Evolutionary conservation across 2,113 vertebrate species (phyloP).

Genomic region (Dasyornis broadbenti): DNA sequence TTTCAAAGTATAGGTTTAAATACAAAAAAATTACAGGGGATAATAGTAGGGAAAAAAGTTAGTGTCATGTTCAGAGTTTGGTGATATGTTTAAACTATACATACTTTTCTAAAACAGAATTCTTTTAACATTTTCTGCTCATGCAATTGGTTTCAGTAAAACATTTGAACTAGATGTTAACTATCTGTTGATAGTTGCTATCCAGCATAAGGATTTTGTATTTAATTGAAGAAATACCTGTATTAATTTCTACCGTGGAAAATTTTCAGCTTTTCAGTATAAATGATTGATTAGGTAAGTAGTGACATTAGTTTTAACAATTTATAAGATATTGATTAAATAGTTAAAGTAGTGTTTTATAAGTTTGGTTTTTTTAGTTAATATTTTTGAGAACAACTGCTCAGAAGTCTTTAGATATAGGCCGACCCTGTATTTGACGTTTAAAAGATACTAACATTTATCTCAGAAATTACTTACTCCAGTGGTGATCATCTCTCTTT

Average conservation of each 20-base stretch:
- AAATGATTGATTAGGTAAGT: conserved; percentile 81
- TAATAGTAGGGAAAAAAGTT: conserved; percentile 21
- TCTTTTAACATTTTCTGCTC: conserved; percentile 69
- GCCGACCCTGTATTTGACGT: background rate
- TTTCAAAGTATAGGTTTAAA: background rate
- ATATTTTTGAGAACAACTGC: conserved; percentile 10
- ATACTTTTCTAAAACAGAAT: conserved; percentile 85
- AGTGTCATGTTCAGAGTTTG: conserved; percentile 81
- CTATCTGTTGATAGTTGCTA: conserved; percentile 58
- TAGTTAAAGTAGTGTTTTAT: conserved; percentile 42
- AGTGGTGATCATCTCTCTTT: background rate
- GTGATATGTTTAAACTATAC: conserved; percentile 78
- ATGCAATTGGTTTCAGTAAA: conserved; percentile 62
- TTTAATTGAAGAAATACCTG: conserved; percentile 68
- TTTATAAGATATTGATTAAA: conserved; percentile 44
- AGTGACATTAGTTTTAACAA: conserved; percentile 69
- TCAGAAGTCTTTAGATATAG: conserved; percentile 30
- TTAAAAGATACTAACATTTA: background rate
- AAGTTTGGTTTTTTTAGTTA: conserved; percentile 30
- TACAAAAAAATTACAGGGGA: background rate
- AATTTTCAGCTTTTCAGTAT: conserved; percentile 72
- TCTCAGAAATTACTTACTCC: background rate
- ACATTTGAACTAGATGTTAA: conserved; percentile 45
- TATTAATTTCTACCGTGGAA: conserved; percentile 67
- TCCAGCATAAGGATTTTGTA: conserved; percentile 47